A percentile compares a stretch with the other conserved stretches of the same genome.
Evolutionary conservation across 2,888 invertebrate genomes (phyloP).

Genomic region (Lamproptera curius): DNA sequence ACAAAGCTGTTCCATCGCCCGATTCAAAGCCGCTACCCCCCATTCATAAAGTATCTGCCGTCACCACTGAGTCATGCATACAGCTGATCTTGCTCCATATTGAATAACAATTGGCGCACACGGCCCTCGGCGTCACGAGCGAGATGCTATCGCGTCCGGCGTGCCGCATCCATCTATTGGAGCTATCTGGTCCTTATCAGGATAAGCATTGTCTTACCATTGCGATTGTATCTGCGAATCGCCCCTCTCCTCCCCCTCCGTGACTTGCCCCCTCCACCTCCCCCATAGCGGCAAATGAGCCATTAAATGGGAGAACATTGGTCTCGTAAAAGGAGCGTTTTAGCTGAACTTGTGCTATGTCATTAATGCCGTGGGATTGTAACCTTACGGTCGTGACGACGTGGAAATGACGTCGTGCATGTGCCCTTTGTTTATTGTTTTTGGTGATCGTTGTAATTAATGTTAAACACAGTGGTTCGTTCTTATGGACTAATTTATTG

Average conservation of each 20-base stretch:
- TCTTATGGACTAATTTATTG: too few relatives aligned
- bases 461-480: too few relatives aligned
- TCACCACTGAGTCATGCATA: constrained; percentile 32
- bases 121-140: constrained; percentile 58
- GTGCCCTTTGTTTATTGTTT: too few relatives aligned
- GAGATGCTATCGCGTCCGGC: constrained; percentile 67
- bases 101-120: constrained; percentile 76
- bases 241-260: constrained; percentile 63
- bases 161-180: constrained; percentile 72
- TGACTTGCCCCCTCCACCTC: constrained; percentile 69
- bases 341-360: constrained; percentile 65
- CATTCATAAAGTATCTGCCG: too few relatives aligned
- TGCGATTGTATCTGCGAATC: constrained; percentile 72
- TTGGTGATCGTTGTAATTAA: too few relatives aligned
- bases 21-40: too few relatives aligned
- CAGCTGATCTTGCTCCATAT: constrained; percentile 48
- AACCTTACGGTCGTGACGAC: constrained; percentile 26
- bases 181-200: constrained; percentile 60
- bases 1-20: too few relatives aligned
- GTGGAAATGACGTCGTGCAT: constrained; percentile 1
- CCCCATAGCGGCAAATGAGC: constrained; percentile 74
- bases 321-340: constrained; percentile 62
- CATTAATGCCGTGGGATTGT: constrained; percentile 70
- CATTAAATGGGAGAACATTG: constrained; percentile 54
- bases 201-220: constrained; percentile 35